Percentiles rank a stretch among this genome's conserved stretches.
Evolutionary conservation across 1,140 invertebrate genomes (phyloP).

Genomic region (Pseudachorutes palmiensis): DNA sequence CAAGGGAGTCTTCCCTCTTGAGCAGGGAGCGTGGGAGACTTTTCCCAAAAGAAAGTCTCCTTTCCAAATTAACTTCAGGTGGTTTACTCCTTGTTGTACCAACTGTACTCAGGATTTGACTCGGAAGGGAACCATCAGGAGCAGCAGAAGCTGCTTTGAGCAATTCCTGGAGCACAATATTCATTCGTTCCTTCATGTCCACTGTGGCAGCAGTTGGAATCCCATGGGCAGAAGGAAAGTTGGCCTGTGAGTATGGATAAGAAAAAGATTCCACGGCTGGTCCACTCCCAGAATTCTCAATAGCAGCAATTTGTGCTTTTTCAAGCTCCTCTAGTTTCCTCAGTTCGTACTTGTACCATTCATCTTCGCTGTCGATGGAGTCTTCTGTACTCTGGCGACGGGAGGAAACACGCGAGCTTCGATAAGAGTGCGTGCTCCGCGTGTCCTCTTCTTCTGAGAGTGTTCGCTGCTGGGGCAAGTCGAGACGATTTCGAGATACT

Average conservation of each 20-base stretch:
- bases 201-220: conserved; percentile 32
- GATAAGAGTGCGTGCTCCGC: conserved; percentile 71
- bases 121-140: conserved; percentile 48
- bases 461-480: conserved; percentile 55
- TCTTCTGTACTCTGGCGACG: conserved; percentile 83
- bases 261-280: conserved; percentile 20
- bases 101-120: neutral
- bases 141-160: conserved; percentile 40
- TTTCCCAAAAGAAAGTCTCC: conserved; percentile 33
- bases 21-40: neutral
- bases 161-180: conserved; percentile 62
- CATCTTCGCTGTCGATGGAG: conserved; percentile 84
- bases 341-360: conserved; percentile 84
- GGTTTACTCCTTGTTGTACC: neutral
- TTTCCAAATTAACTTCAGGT: conserved; percentile 17
- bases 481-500: conserved; percentile 48
- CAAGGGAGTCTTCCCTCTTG: conserved; percentile 34
- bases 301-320: conserved; percentile 58
- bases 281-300: conserved; percentile 41
- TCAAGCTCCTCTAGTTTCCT: conserved; percentile 79
- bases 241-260: conserved; percentile 32
- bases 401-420: conserved; percentile 76
- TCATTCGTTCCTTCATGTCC: conserved; percentile 67
- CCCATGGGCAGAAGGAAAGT: conserved; percentile 4
- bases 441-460: conserved; percentile 67